phyloP scores from a whole-genome alignment of 2,888 invertebrate species.

The Pardosa pseudoannulata region DNA sequence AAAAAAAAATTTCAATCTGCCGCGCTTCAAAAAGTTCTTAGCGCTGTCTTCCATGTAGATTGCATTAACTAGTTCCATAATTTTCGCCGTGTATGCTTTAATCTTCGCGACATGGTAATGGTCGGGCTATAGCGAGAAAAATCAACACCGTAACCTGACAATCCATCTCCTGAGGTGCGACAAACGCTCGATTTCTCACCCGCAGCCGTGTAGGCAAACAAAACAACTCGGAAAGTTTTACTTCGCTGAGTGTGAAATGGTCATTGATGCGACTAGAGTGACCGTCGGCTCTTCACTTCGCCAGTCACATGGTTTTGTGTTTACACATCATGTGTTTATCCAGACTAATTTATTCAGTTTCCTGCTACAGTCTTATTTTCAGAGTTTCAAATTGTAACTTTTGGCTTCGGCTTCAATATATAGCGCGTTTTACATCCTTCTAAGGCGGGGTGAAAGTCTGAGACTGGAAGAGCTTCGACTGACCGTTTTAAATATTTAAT shows the following conservation, averaged over 20 bases:
- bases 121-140: not conserved
- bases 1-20: too few relatives aligned
- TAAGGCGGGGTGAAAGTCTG: too few relatives aligned
- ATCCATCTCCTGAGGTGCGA: slow-evolving; percentile 1
- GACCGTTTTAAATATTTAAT: too few relatives aligned
- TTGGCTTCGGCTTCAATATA: too few relatives aligned
- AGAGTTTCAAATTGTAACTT: too few relatives aligned
- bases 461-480: too few relatives aligned
- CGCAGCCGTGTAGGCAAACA: not conserved
- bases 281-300: not conserved
- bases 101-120: not conserved
- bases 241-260: slow-evolving; percentile 10
- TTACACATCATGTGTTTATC: not conserved
- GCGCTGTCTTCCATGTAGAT: not conserved
- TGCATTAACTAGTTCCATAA: not conserved
- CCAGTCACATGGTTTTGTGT: not conserved
- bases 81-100: not conserved
- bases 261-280: not conserved
- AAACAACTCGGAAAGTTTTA: not conserved
- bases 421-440: too few relatives aligned
- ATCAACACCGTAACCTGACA: not conserved
- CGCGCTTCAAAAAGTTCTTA: too few relatives aligned
- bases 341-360: not conserved
- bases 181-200: slow-evolving; percentile 4
- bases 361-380: not conserved